These are phyloP conservation scores for Nebria brevicollis DNA, from an alignment of 2,888 invertebrate species.

Conservation along the genomic window DNA sequence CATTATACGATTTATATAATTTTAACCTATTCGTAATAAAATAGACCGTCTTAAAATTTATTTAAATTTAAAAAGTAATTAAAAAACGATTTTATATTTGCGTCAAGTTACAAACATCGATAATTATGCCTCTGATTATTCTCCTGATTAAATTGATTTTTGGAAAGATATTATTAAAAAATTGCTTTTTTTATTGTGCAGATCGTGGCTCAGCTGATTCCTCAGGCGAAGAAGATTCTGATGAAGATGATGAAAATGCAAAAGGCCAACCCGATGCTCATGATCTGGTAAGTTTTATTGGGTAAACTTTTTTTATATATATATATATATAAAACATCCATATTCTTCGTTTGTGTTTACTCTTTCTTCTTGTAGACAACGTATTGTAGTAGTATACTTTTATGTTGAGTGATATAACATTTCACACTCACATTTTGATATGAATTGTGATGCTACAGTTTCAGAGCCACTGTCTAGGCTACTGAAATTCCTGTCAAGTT, in stretches of 20 bases:
- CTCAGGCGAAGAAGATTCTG: conserved; percentile 80
- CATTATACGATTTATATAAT: no score
- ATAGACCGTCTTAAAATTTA: no score
- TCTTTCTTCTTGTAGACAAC: conserved; percentile 38
- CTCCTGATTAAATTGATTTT: no score
- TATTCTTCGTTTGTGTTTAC: not conserved
- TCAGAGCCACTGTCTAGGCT: conserved; percentile 59
- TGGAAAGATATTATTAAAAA: not conserved
- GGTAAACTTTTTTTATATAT: not conserved
- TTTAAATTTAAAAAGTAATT: no score
- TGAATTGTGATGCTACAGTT: conserved; percentile 52
- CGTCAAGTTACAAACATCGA: no score
- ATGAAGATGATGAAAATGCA: conserved; percentile 75
- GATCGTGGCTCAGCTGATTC: conserved; percentile 72
- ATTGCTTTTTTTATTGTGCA: conserved; percentile 28
- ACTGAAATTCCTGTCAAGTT: conserved; percentile 54
- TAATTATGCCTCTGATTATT: no score
- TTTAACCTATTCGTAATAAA: no score
- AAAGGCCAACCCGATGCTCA: conserved; percentile 72
- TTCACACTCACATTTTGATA: conserved; percentile 21
- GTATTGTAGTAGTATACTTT: conserved; percentile 38
- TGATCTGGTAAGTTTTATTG: conserved; percentile 68
- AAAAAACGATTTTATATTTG: no score
- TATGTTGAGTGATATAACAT: conserved; percentile 24
- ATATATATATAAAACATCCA: not conserved